phyloP scores from a whole-genome alignment of 2,888 invertebrate species.

The Pyrochroa serraticornis region DNA sequence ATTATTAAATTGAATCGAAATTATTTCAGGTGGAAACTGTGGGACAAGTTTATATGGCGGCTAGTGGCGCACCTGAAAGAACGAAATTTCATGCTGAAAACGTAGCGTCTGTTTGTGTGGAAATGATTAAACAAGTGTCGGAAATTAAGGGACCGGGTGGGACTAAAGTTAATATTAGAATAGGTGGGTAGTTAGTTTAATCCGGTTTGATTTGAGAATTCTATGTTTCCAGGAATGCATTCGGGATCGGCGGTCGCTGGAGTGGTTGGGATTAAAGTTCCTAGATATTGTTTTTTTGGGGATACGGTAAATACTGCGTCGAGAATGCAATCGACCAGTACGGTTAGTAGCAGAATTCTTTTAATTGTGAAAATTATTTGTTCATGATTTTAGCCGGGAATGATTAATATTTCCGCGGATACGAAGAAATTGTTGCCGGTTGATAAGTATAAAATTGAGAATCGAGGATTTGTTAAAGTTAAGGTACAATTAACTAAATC shows the following conservation, averaged over 20 bases:
- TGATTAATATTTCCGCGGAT: constrained; percentile 76
- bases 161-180: constrained; percentile 64
- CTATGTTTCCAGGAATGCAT: constrained; percentile 69
- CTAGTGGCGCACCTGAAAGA: constrained; percentile 83
- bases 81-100: constrained; percentile 74
- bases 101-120: constrained; percentile 77
- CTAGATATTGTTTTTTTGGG: constrained; percentile 88
- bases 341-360: constrained; percentile 58
- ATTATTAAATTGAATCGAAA: too few species aligned
- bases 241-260: constrained; percentile 89
- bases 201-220: background rate
- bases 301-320: constrained; percentile 92
- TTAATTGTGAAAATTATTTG: too few species aligned
- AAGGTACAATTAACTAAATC: constrained; percentile 64
- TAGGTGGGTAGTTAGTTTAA: constrained; percentile 57
- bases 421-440: constrained; percentile 72
- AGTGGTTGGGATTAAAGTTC: constrained; percentile 83
- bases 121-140: constrained; percentile 71
- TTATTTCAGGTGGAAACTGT: constrained; percentile 90
- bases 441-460: constrained; percentile 70
- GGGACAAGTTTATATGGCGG: constrained; percentile 87
- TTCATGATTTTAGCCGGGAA: constrained; percentile 63
- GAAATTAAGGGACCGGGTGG: constrained; percentile 64
- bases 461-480: constrained; percentile 76
- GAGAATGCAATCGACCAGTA: constrained; percentile 79